A percentile compares a stretch with the other conserved stretches of the same genome.
phyloP scores from a whole-genome alignment of 2,113 vertebrate species.

The Campylomormyrus tamandua region DNA sequence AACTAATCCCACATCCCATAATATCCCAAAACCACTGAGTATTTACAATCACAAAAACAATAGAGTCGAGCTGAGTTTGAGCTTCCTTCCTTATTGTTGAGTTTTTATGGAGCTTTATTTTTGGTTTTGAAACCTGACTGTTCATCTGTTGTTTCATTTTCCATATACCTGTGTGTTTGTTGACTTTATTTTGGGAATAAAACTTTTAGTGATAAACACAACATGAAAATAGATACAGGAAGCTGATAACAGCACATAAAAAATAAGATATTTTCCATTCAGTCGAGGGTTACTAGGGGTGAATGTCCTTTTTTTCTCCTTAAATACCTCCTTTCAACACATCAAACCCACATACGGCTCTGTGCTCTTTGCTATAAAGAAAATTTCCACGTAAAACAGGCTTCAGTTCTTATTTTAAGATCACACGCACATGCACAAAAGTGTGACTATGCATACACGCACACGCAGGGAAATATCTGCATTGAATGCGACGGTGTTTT shows the following conservation, averaged over 20 bases:
- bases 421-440: constrained; percentile 7
- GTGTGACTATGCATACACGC: background rate
- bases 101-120: background rate
- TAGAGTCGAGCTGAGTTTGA: background rate
- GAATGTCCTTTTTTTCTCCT: background rate
- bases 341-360: constrained; percentile 32
- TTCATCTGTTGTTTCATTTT: background rate
- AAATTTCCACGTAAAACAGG: constrained; percentile 34
- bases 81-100: background rate
- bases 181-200: background rate
- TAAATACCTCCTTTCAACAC: constrained; percentile 20
- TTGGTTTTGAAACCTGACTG: background rate
- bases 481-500: background rate
- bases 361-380: constrained; percentile 46
- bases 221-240: background rate
- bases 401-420: constrained; percentile 33
- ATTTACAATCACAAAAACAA: background rate
- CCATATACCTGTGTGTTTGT: background rate
- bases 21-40: background rate
- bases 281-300: background rate
- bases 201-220: background rate
- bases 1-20: background rate
- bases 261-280: background rate
- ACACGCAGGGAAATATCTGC: background rate
- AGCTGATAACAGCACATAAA: background rate